Evolutionary conservation across 2,797 vertebrate genomes (phyloP).

Genomic region (Myotis daubentonii): DNA sequence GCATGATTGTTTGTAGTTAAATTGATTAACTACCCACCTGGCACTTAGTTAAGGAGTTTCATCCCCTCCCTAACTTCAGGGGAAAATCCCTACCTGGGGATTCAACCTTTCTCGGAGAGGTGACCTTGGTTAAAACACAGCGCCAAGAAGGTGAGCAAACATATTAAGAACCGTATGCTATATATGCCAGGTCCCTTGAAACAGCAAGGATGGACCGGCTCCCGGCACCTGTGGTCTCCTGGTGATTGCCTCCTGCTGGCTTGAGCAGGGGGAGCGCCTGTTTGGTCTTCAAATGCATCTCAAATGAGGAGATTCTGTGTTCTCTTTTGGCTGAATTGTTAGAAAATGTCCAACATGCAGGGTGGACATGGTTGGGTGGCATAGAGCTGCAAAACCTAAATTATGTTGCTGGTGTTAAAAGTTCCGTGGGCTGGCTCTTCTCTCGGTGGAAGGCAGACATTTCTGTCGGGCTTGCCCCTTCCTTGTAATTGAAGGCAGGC

Average conservation of each 20-base stretch:
- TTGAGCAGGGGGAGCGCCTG: neutral
- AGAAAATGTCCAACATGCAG: neutral
- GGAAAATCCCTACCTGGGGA: no score
- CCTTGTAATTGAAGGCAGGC: neutral
- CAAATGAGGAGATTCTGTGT: neutral
- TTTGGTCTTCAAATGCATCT: constrained; percentile 22
- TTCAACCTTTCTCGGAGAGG: no score
- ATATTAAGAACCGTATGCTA: no score
- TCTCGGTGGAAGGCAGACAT: neutral
- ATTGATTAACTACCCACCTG: no score
- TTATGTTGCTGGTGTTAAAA: neutral
- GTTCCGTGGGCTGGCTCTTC: neutral
- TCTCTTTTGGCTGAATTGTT: neutral
- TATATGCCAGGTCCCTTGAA: no score
- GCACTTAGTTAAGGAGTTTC: no score
- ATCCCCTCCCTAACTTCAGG: no score
- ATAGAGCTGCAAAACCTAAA: neutral
- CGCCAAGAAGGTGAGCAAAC: no score
- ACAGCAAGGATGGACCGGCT: no score
- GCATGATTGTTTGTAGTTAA: no score
- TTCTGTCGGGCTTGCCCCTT: neutral
- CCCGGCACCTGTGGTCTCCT: neutral
- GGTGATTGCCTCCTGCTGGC: neutral
- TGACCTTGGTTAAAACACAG: no score
- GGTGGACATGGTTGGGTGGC: neutral